phyloP scores from a whole-genome alignment of 2,113 vertebrate species.

The Cnemophilus loriae region DNA sequence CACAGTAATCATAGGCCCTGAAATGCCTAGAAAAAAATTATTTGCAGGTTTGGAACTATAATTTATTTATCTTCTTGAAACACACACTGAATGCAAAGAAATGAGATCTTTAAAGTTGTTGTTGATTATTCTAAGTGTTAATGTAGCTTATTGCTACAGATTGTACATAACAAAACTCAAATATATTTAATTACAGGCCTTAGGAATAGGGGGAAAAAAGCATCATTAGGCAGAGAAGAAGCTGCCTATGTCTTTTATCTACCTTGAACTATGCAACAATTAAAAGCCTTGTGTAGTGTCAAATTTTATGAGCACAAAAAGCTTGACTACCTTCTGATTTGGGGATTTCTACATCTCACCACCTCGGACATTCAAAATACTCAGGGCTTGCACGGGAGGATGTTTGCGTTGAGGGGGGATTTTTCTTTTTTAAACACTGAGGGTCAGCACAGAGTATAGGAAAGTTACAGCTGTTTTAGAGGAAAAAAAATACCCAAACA shows the following conservation, averaged over 20 bases:
- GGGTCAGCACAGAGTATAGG: not conserved
- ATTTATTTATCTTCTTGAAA: not conserved
- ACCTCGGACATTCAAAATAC: not conserved
- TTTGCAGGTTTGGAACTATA: not conserved
- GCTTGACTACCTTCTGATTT: not conserved
- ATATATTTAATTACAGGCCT: not conserved
- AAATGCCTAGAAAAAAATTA: not conserved
- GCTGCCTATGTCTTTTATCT: not conserved
- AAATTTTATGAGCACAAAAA: not conserved
- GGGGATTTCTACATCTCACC: not conserved
- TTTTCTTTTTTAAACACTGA: too few species aligned
- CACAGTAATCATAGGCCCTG: not conserved
- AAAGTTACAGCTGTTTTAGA: not conserved
- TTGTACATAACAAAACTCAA: not conserved
- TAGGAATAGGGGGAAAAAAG: rapidly evolving
- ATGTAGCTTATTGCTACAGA: not conserved
- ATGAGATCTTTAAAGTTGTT: not conserved
- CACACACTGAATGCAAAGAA: not conserved
- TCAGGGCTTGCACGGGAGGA: rapidly evolving
- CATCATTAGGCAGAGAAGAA: not conserved
- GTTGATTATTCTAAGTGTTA: not conserved
- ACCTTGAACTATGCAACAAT: not conserved
- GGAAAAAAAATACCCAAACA: rapidly evolving
- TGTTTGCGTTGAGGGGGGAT: rapidly evolving
- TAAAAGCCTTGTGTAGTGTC: not conserved